Conservation (phyloP, 2,113 vertebrate species). For the Pycnonotus jocosus region DNA sequence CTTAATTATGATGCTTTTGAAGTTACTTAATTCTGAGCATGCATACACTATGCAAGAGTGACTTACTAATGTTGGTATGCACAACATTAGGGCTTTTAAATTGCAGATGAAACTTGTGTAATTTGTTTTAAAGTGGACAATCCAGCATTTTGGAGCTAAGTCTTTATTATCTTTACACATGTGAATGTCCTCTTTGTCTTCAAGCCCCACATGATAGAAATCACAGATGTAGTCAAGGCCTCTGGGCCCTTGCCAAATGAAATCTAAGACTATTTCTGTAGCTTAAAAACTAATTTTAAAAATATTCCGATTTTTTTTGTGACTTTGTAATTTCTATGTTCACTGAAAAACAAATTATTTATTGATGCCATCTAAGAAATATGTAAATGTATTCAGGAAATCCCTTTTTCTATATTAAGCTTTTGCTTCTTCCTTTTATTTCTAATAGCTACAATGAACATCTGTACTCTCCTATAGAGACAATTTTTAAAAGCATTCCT, state of each 20-base stretch:
- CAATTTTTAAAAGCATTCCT: not conserved
- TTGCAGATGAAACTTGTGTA: not conserved
- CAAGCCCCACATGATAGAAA: not conserved
- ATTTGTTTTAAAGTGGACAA: not conserved
- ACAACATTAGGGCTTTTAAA: not conserved
- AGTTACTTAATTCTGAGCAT: not conserved
- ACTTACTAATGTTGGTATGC: not conserved
- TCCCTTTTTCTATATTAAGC: not conserved
- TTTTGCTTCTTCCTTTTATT: not conserved
- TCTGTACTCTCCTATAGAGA: not conserved
- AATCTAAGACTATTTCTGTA: not conserved
- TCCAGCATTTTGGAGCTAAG: conserved; percentile 13
- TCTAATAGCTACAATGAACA: not conserved
- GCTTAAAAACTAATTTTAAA: not conserved
- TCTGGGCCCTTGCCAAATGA: not conserved
- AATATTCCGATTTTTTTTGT: not conserved
- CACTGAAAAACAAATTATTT: not conserved
- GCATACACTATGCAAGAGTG: not conserved
- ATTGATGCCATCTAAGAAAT: not conserved
- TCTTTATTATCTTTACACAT: not conserved
- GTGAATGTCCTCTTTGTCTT: conserved; percentile 1
- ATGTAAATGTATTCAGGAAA: not conserved
- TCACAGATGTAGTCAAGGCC: not conserved
- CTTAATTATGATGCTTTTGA: not conserved
- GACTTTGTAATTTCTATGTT: not conserved